These are phyloP conservation scores for Bergia puertoricense DNA, from an alignment of 92 coral and sea anemone genomes.

Conservation along the genomic window DNA sequence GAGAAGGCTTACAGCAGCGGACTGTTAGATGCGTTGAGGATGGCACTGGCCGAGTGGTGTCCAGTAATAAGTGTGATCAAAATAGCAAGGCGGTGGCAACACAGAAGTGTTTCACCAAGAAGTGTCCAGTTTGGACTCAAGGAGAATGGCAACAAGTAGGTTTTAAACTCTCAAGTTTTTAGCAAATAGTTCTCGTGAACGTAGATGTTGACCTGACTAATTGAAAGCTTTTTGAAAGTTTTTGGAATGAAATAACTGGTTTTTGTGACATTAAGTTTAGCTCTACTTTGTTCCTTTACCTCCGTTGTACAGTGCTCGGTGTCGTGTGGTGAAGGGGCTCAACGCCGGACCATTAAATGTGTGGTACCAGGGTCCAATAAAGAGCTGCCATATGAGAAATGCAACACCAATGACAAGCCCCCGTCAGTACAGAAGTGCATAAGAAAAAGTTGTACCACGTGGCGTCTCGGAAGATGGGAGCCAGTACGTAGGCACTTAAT, in stretches of 20 bases:
- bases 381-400: conserved; percentile 9
- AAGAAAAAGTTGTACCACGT: conserved; percentile 21
- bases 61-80: background rate
- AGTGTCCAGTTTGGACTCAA: conserved; percentile 37
- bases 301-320: conserved; percentile 27
- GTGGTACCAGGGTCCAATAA: conserved; percentile 14
- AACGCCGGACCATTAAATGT: conserved; percentile 21
- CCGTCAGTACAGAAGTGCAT: conserved; percentile 28
- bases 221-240: background rate
- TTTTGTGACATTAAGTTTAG: background rate
- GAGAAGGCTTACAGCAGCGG: conserved; percentile 35
- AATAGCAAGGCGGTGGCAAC: background rate
- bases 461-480: conserved; percentile 27
- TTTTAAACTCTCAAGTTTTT: background rate
- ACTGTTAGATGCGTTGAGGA: conserved; percentile 32
- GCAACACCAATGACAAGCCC: conserved; percentile 26
- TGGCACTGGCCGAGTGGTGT: conserved; percentile 11
- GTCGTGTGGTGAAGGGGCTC: conserved; percentile 41
- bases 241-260: background rate
- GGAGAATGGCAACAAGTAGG: conserved; percentile 34
- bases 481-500: conserved; percentile 16
- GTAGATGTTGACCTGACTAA: background rate
- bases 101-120: background rate
- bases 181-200: too few relatives aligned
- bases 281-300: background rate